A percentile compares a stretch with the other conserved stretches of the same genome.
phyloP scores from a whole-genome alignment of 2,113 vertebrate genomes.

The Melanerpes aurifrons region DNA sequence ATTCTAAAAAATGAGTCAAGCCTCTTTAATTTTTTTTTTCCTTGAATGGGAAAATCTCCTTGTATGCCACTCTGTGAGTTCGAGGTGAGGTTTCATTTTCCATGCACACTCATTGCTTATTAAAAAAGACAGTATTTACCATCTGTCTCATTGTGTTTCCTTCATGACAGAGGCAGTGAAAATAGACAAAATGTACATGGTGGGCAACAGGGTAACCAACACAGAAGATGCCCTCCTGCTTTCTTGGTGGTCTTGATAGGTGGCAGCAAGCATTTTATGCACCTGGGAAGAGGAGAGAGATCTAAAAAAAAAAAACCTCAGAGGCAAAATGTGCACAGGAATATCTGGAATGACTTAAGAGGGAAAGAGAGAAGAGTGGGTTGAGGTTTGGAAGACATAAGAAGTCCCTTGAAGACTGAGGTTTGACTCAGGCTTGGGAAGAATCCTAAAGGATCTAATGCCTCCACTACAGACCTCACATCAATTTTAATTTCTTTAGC shows the following conservation, averaged over 20 bases:
- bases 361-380: background rate
- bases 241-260: background rate
- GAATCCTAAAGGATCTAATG: background rate
- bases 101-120: background rate
- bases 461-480: background rate
- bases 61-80: background rate
- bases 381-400: background rate
- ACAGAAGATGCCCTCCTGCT: fast-evolving
- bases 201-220: fast-evolving
- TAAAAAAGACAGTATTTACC: background rate
- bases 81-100: background rate
- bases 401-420: background rate
- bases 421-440: background rate
- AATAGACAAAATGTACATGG: background rate
- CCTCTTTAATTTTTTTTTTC: background rate
- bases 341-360: background rate
- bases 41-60: background rate
- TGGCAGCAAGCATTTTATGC: background rate
- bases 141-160: background rate
- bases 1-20: background rate
- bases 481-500: constrained; percentile 47
- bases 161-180: background rate
- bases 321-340: background rate
- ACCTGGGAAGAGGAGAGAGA: background rate
- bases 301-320: background rate